Base-by-base conservation (phyloP, 1,140 invertebrate species). In the Orius insidiosus region DNA sequence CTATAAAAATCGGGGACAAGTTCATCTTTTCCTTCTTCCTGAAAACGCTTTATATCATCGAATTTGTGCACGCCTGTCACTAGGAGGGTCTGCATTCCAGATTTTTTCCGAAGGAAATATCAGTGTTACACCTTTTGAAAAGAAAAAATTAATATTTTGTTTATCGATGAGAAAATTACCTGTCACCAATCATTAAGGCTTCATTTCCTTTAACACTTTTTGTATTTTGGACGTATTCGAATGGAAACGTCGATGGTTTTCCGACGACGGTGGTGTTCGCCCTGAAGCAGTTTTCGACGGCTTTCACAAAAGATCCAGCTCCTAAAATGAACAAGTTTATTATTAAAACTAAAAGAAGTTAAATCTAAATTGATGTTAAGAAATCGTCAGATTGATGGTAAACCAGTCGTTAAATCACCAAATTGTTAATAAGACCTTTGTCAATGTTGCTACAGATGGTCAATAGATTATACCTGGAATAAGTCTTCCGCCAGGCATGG, bases 141-240 rank as follows among this genome's bases (percentile, higher is more conserved):
- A 34, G 32, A 34, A 32, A 13, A 31, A 46, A 8, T 15, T 40
- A 31, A 13, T 6, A 10, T 16, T 8, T 43, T n/a, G 16, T 31
- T 35, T 43, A 42, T n/a, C n/a, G n/a, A n/a, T n/a, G n/a, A n/a
- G n/a, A n/a, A 41, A 40, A 35, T 45, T 51, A 55, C 52, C 71
- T 78, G 64, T 98, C 92, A 1, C 92, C 93, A 59, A 97, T 84
- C 85, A 97, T 95, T 6, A 97, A 60, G 4, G 87, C 90, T 45
- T 82, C 71, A n/a, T 70, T 62, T 1, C 83, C 78, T 59, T 84
- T 63, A 5, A 96, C 66, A 1, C 75, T 68, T 56, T 75, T 71
- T 10, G 71, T 62, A 45, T 70, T 69, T 19, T 59, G 60, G 2
- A 82, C 60, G 40, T 64, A 58, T 2, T 80, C 67, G 51, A 74